These are phyloP conservation scores for Sycophila texana DNA, from an alignment of 2,888 invertebrate genomes.

Conservation along the genomic window DNA sequence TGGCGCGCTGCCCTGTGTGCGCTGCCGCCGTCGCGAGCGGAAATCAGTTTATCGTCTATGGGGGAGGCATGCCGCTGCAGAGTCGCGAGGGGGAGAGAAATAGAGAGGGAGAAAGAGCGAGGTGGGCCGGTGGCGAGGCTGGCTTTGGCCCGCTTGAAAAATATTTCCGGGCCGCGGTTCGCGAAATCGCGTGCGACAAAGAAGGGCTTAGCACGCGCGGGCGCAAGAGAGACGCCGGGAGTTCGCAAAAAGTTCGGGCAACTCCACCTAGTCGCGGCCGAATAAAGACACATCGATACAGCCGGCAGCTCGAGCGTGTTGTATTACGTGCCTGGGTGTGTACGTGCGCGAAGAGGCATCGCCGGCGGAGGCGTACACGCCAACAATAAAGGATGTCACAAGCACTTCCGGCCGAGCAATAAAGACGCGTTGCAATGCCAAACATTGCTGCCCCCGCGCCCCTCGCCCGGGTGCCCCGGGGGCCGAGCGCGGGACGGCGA, in stretches of 20 bases:
- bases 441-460: conserved; percentile 52
- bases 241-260: conserved; percentile 48
- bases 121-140: background rate
- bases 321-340: background rate
- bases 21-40: conserved; percentile 15
- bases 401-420: conserved; percentile 61
- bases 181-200: conserved; percentile 18
- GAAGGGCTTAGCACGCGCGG: conserved; percentile 2
- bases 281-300: background rate
- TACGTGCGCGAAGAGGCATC: conserved; percentile 51
- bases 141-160: conserved; percentile 38
- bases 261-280: conserved; percentile 12
- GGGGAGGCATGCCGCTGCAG: background rate
- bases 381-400: conserved; percentile 62
- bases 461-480: conserved; percentile 37
- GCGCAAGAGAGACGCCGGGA: background rate
- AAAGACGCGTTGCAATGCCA: conserved; percentile 61
- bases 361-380: conserved; percentile 56
- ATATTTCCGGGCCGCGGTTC: conserved; percentile 43
- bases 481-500: conserved; percentile 12
- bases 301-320: background rate
- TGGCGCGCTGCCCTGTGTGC: conserved; percentile 1
- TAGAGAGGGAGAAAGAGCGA: background rate
- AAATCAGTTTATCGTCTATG: conserved; percentile 51
- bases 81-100: background rate